These are phyloP conservation scores for Chydorus sphaericus DNA, from an alignment of 2,888 invertebrate genomes.

Conservation along the genomic window DNA sequence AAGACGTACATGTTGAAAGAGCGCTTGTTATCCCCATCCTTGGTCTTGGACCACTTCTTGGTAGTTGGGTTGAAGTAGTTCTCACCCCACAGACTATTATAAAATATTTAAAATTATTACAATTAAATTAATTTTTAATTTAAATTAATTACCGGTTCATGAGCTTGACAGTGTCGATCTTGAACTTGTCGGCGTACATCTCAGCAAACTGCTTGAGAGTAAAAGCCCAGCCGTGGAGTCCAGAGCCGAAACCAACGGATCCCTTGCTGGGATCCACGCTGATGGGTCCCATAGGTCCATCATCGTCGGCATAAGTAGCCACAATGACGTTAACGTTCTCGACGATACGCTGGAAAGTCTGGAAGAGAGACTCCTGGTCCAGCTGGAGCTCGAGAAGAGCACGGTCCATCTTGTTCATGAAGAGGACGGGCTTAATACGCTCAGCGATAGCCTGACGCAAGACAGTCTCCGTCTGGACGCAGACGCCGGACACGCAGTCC, in stretches of 20 bases:
- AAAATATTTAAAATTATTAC: conserved; percentile 6
- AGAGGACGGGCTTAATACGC: conserved; percentile 97
- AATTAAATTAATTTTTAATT: background rate
- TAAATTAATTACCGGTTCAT: conserved; percentile 61
- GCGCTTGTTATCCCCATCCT: conserved; percentile 80
- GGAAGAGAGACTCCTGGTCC: conserved; percentile 91
- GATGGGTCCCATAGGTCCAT: conserved; percentile 98
- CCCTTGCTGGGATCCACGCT: conserved; percentile 95
- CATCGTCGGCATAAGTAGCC: conserved; percentile 93
- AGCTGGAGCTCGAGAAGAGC: conserved; percentile 93
- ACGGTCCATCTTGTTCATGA: conserved; percentile 99
- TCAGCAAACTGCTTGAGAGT: conserved; percentile 98
- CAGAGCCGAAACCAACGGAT: conserved; percentile 98
- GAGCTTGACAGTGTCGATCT: conserved; percentile 88
- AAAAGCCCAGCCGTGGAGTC: conserved; percentile 99
- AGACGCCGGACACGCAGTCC: conserved; percentile 99
- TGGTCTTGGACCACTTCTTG: conserved; percentile 95
- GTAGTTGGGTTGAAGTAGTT: conserved; percentile 95
- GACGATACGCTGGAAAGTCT: conserved; percentile 98
- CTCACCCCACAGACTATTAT: conserved; percentile 77
- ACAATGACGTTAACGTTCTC: conserved; percentile 99
- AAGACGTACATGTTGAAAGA: conserved; percentile 98
- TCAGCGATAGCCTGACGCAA: conserved; percentile 99
- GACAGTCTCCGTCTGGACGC: conserved; percentile 99
- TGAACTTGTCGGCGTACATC: conserved; percentile 98